A percentile compares a stretch with the other conserved stretches of the same genome.
These are phyloP conservation scores for Parascotia fuliginaria DNA, from an alignment of 2,888 invertebrate genomes.

Conservation along the genomic window DNA sequence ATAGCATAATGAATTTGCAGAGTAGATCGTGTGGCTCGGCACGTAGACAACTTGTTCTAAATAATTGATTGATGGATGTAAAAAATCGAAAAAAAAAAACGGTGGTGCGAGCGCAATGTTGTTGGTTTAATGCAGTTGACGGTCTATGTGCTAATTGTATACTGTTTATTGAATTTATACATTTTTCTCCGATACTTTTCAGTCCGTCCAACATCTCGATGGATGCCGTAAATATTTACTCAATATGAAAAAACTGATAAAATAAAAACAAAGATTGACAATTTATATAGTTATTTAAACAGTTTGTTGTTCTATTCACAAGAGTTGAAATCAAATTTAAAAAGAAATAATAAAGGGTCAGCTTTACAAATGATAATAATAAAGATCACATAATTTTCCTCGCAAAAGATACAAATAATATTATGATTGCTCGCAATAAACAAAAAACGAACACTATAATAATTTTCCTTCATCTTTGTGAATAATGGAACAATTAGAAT, in stretches of 20 bases:
- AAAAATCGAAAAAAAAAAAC: slow-evolving; percentile 64
- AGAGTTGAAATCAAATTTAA: no score
- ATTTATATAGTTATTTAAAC: no score
- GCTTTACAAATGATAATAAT: no score
- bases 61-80: slow-evolving; percentile 55
- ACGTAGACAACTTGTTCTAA: slow-evolving; percentile 67
- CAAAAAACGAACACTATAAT: neutral
- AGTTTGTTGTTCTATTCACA: no score
- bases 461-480: neutral
- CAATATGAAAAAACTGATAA: no score
- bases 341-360: no score
- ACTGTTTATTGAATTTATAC: slow-evolving; percentile 28
- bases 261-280: no score
- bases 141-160: slow-evolving; percentile 36
- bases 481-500: slow-evolving; percentile 1
- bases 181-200: slow-evolving; percentile 21
- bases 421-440: no score
- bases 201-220: slow-evolving; percentile 4
- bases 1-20: slow-evolving; percentile 16
- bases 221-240: no score
- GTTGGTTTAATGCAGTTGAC: slow-evolving; percentile 35
- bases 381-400: no score
- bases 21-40: slow-evolving; percentile 54
- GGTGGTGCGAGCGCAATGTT: no score
- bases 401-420: no score